A percentile compares a stretch with the other conserved stretches of the same genome.
Conservation (phyloP, 1,140 invertebrate genomes). For the Trypoxylus dichotomus region DNA sequence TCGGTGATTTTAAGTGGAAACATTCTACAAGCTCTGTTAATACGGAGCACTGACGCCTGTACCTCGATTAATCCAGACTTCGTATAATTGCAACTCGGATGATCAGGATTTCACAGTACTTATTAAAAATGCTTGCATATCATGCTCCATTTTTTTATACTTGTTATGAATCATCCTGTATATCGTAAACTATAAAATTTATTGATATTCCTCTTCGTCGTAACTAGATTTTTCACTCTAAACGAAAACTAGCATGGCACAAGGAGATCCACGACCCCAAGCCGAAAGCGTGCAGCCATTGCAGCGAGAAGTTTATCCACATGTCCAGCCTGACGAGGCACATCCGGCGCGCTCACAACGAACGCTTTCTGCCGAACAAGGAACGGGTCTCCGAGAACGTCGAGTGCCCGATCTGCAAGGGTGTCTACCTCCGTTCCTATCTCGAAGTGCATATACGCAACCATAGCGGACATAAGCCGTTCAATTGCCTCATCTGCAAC, state of each 20-base stretch:
- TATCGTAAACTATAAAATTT: background rate
- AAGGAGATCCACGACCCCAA: slow-evolving; percentile 80
- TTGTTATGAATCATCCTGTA: no score
- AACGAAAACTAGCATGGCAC: slow-evolving; percentile 82
- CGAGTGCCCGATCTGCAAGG: slow-evolving; percentile 78
- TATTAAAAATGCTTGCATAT: no score
- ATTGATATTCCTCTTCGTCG: background rate
- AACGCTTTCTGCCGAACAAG: slow-evolving; percentile 68
- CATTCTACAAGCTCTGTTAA: no score
- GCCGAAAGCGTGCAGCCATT: slow-evolving; percentile 81
- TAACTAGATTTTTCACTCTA: slow-evolving; percentile 68
- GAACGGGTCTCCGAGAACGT: slow-evolving; percentile 68
- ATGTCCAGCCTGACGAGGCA: slow-evolving; percentile 79
- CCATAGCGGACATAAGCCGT: slow-evolving; percentile 74
- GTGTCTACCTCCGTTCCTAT: slow-evolving; percentile 75
- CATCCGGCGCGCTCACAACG: slow-evolving; percentile 78
- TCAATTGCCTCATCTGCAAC: slow-evolving; percentile 78
- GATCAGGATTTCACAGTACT: no score
- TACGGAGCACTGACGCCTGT: no score
- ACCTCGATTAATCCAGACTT: no score
- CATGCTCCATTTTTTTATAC: no score
- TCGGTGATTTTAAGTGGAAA: no score
- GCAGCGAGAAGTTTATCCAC: slow-evolving; percentile 82
- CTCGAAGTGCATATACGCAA: slow-evolving; percentile 79
- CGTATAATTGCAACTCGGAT: no score